Conservation (phyloP, 64 coral and sea anemone species). For the Hydrozoanthus tunicans region DNA sequence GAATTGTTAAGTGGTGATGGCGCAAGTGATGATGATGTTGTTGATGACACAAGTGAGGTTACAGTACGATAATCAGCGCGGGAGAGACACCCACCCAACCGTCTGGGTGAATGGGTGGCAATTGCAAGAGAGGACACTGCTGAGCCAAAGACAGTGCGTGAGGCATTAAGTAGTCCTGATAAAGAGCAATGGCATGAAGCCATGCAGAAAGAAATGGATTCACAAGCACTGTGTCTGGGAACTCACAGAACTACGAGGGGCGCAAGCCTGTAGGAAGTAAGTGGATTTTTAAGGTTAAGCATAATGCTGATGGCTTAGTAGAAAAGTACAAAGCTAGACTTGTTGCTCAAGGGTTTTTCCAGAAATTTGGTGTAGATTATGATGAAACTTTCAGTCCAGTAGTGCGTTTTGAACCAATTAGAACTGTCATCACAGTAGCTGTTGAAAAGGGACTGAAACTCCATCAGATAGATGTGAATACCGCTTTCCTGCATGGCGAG, state of each 20-base stretch:
- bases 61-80: background rate
- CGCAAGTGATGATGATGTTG: slow-evolving; percentile 12
- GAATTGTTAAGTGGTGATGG: slow-evolving; percentile 56
- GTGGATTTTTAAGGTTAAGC: slow-evolving; percentile 35
- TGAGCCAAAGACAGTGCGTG: background rate
- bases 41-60: background rate
- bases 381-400: slow-evolving; percentile 42
- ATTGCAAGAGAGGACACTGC: background rate
- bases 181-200: background rate
- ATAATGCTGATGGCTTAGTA: background rate
- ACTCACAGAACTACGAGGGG: slow-evolving; percentile 16
- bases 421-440: slow-evolving; percentile 41
- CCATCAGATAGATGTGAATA: slow-evolving; percentile 53
- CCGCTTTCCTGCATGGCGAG: slow-evolving; percentile 36
- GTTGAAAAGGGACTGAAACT: slow-evolving; percentile 27
- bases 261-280: background rate
- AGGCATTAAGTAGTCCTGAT: background rate
- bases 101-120: background rate
- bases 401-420: slow-evolving; percentile 46
- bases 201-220: slow-evolving; percentile 3
- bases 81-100: background rate
- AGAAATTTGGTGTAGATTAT: slow-evolving; percentile 42
- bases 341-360: slow-evolving; percentile 10
- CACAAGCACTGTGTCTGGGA: background rate
- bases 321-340: slow-evolving; percentile 8